Base-by-base conservation (phyloP, 64 coral and sea anemone genomes). In the Trachythela sp. region DNA sequence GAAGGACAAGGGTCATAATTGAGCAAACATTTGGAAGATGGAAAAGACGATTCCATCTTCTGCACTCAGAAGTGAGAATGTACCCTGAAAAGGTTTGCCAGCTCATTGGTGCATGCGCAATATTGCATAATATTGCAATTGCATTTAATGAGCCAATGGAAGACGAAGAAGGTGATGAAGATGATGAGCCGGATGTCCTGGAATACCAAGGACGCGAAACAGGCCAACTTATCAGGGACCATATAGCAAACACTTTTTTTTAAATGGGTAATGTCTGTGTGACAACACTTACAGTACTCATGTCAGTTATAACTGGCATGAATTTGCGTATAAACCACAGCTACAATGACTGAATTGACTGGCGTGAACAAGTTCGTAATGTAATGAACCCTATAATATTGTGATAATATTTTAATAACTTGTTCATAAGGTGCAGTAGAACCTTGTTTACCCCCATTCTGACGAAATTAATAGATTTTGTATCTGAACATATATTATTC, bases 201-300 rank as follows among this genome's bases (percentile, higher is more conserved):
- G 34, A 52, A 24, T 89, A 88, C 24, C 58, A 38, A 64, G 87
- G 64, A 0, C 14, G 9, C 40, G 59, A 76, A 76, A 89, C 35
- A 30, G 64, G 40, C 34, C 40, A 37, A 2, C 37, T 71, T 45
- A 76, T 89, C 32, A 76, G 87, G 48, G 87, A 89, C 22, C 68
- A 88, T 24, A 89, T 89, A 41, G 67, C 60, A 35, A 49, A 89
- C 33, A 89, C 27, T 24, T 71, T 88, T 71, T 88, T 87, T 60
- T 87, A 60, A 86, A 86, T 49, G 48, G 48, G 48, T 49, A 49
- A 15, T 8, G 48, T 49, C 48, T 49, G 15, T 8, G 48, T 6
- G 15, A 49, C 6, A 49, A 49, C 48, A 49, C 48, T 49, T 49
- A 49, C 7, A 49, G 48, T 8, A 49, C 48, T 49, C 48, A 49